These are phyloP conservation scores for Cryptocephalus moraei DNA, from an alignment of 2,888 invertebrate genomes.

Conservation along the genomic window DNA sequence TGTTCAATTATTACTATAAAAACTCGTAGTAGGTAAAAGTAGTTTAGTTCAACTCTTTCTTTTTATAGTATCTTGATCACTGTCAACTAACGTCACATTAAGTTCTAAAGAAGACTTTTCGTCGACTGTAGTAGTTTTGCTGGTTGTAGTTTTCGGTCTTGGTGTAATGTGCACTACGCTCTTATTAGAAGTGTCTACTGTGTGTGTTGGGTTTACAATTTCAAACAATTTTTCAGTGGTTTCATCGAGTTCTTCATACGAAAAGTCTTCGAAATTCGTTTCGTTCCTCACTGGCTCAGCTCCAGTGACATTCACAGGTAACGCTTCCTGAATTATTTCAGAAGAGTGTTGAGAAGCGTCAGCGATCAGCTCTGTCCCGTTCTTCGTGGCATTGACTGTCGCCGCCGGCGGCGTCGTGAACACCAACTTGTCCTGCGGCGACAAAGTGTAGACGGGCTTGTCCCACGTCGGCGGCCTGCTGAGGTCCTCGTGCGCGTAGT, in stretches of 20 bases:
- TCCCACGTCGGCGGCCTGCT: slow-evolving; percentile 36
- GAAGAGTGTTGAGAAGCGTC: too few relatives aligned
- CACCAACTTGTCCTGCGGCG: slow-evolving; percentile 19
- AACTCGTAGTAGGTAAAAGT: too few relatives aligned
- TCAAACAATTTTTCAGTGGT: slow-evolving; percentile 19
- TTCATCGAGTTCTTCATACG: slow-evolving; percentile 15
- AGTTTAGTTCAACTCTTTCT: too few relatives aligned
- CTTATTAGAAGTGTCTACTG: slow-evolving; percentile 5
- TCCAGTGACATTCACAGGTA: slow-evolving; percentile 2
- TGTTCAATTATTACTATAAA: too few relatives aligned
- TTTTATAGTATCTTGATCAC: too few relatives aligned
- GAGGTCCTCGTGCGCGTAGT: slow-evolving; percentile 50
- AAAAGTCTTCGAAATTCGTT: not conserved
- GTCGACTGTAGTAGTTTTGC: slow-evolving; percentile 1
- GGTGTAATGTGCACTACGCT: slow-evolving; percentile 12
- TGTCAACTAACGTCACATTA: not conserved
- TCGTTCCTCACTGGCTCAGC: not conserved
- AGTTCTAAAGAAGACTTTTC: slow-evolving; percentile 3
- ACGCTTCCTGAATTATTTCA: not conserved
- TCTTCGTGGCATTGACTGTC: too few relatives aligned
- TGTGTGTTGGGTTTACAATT: slow-evolving; percentile 4
- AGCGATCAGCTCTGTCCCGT: too few relatives aligned
- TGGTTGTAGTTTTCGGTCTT: slow-evolving; percentile 5
- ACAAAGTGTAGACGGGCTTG: slow-evolving; percentile 27
- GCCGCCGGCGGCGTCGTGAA: slow-evolving; percentile 1